phyloP scores from a whole-genome alignment of 2,888 invertebrate genomes.

The Torymus auratus region DNA sequence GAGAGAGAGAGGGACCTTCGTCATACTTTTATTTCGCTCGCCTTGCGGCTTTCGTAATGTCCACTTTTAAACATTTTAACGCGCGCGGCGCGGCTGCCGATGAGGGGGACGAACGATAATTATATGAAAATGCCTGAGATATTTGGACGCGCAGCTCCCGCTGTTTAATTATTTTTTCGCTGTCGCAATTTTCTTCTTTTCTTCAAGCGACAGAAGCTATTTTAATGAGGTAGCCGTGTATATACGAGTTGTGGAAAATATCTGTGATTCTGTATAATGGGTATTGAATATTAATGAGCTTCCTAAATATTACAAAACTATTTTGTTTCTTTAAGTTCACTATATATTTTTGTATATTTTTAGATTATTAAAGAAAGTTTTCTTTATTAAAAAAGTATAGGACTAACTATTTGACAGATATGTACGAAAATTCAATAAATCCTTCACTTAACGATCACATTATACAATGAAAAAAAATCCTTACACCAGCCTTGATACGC shows the following conservation, averaged over 20 bases:
- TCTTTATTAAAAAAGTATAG: no score
- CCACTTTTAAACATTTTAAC: conserved; percentile 21
- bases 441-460: no score
- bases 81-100: not conserved
- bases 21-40: conserved; percentile 30
- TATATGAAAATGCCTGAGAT: not conserved
- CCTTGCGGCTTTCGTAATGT: conserved; percentile 25
- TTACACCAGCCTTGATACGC: not conserved
- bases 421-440: no score
- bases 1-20: conserved; percentile 14
- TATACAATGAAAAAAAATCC: no score
- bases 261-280: not conserved
- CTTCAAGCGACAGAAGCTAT: conserved; percentile 6
- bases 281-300: conserved; percentile 9
- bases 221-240: conserved; percentile 20
- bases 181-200: conserved; percentile 4
- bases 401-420: no score
- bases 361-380: no score
- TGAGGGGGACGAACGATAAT: not conserved
- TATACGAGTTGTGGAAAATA: not conserved
- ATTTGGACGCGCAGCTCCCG: not conserved
- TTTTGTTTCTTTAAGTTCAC: not conserved
- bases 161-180: conserved; percentile 10
- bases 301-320: not conserved
- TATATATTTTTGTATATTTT: no score